Percentiles rank a stretch among this genome's conserved stretches.
phyloP scores from a whole-genome alignment of 1,140 invertebrate genomes.

The Uloborus diversus region DNA sequence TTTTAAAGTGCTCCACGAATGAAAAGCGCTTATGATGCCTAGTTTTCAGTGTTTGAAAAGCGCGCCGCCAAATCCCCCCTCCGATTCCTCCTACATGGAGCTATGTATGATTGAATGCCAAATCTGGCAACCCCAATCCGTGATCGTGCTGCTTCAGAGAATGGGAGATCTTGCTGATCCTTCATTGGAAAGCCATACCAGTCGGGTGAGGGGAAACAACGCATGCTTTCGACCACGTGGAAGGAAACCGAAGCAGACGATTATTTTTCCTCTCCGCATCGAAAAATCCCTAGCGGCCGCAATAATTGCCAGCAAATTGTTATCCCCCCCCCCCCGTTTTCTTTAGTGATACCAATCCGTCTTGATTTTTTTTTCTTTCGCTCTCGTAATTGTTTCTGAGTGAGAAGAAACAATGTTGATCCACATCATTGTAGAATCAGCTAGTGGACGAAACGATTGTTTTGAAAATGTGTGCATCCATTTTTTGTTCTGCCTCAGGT shows the following conservation, averaged over 20 bases:
- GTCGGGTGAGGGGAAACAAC: conserved; percentile 14
- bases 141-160: conserved; percentile 5
- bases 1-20: no score
- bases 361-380: no score
- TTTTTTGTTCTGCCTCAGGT: no score
- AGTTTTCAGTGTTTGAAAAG: no score
- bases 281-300: neutral
- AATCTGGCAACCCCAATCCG: neutral
- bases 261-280: neutral
- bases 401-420: conserved; percentile 4
- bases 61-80: no score
- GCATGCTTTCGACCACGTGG: conserved; percentile 32
- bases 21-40: no score
- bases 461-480: no score
- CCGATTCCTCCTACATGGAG: no score
- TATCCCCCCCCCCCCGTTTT: neutral
- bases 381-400: neutral
- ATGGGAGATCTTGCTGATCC: conserved; percentile 9
- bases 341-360: neutral
- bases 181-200: conserved; percentile 49
- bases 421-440: neutral
- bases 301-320: conserved; percentile 18
- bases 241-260: conserved; percentile 26
- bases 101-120: neutral
- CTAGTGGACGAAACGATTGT: no score